Base-by-base conservation (phyloP, 2,888 invertebrate species). In the Brachylomia viminalis region DNA sequence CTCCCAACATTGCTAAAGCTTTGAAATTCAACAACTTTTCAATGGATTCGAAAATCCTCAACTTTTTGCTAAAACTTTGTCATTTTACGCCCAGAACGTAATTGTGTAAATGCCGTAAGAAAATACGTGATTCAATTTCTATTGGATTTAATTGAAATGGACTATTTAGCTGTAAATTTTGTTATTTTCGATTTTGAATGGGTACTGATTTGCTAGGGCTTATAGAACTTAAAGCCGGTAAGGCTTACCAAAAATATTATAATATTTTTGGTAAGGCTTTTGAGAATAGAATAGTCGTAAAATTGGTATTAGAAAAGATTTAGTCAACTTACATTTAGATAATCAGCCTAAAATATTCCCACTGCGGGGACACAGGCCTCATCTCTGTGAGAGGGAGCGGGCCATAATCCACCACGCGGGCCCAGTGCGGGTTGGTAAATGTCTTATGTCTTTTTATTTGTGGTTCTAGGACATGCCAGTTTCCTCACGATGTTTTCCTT, bases 111-210 rank as follows among this genome's bases (percentile, higher is more conserved):
- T 83, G 84, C 73, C 68, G 82, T 79, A 74, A 78, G 76, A 84
- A 87, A 82, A 82, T 86, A 80, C 87, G 87, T 87, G 86, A 86
- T 86, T 87, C 30, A 81, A 87, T 86, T 87, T 86, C 76, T 80
- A 87, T 85, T 64, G 80, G 69, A 54, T 56, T 77, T 80, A 74
- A 83, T 80, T 85, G 78, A 76, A 75, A 75, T 67, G 75, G 76
- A 80, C 73, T 75, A 71, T 82, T 82, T 74, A 59, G 67, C 62
- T 54, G 61, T 49, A 13, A 67, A 73, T 79, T 80, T 73, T 75
- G 59, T 71, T 59, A 70, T 62, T 80, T 76, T 84, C 58, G 38
- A 61, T 72, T 75, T 61, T 69, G 38, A 27, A 68, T 58, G 6
- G 42, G 67, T 64, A 54, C 54, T 64, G 47, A 66, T 54, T 78